phyloP scores from a whole-genome alignment of 1,140 invertebrate genomes.

The Drosophila tsacasi region DNA sequence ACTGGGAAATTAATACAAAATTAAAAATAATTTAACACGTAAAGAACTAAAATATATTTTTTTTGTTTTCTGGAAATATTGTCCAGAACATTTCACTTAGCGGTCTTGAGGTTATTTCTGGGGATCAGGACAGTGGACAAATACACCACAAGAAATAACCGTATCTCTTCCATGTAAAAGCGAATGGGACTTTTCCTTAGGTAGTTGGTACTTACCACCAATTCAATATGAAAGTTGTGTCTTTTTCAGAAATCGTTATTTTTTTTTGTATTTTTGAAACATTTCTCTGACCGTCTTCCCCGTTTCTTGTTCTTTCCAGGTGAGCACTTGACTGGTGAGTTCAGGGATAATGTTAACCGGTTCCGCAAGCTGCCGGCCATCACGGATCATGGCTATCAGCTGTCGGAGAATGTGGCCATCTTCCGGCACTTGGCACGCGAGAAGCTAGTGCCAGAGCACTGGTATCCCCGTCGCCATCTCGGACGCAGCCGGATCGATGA shows the following conservation, averaged over 20 bases:
- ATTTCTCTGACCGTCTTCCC: not conserved
- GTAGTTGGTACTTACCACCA: too few relatives aligned
- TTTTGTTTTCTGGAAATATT: too few relatives aligned
- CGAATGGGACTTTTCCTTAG: too few relatives aligned
- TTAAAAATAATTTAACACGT: too few relatives aligned
- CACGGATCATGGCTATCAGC: conserved; percentile 91
- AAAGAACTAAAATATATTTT: too few relatives aligned
- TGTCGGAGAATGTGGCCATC: conserved; percentile 92
- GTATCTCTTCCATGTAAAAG: too few relatives aligned
- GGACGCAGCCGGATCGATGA: conserved; percentile 91
- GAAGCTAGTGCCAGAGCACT: conserved; percentile 88
- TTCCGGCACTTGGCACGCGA: conserved; percentile 86
- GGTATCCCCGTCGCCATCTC: conserved; percentile 90
- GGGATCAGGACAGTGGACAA: too few relatives aligned
- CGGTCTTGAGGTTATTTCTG: not conserved
- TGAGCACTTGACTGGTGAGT: conserved; percentile 91
- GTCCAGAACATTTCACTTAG: not conserved
- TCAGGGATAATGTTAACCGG: conserved; percentile 89
- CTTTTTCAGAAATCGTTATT: too few relatives aligned
- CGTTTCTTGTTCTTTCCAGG: conserved; percentile 82
- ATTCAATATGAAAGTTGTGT: too few relatives aligned
- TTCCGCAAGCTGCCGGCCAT: conserved; percentile 91
- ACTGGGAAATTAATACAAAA: too few relatives aligned
- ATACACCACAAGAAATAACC: too few relatives aligned
- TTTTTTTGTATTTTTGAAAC: too few relatives aligned